phyloP scores from a whole-genome alignment of 2,113 vertebrate genomes.

The Emydura subglobosa region DNA sequence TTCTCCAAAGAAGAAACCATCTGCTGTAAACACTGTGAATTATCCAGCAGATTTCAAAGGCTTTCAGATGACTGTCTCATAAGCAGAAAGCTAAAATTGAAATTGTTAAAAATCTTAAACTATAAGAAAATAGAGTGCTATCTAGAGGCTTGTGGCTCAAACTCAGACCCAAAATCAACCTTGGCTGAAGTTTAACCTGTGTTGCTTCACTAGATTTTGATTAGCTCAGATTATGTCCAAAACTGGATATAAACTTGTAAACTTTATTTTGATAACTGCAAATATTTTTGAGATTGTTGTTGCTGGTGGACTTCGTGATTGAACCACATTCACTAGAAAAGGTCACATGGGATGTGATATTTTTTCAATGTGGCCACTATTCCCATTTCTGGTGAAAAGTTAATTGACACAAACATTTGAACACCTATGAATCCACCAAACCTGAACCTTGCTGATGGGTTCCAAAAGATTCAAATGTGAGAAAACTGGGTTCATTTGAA shows the following conservation, averaged over 20 bases:
- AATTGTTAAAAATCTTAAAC: slow-evolving; percentile 4
- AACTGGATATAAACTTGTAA: fast-evolving
- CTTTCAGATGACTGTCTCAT: slow-evolving; percentile 5
- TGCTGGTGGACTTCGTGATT: not conserved
- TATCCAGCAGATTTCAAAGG: slow-evolving; percentile 34
- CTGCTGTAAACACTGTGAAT: slow-evolving; percentile 37
- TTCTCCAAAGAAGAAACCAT: slow-evolving; percentile 39
- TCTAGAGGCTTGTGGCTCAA: not conserved
- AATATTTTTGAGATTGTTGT: not conserved
- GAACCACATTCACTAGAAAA: not conserved
- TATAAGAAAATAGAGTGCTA: not conserved
- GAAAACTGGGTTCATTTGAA: not conserved
- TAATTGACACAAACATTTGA: not conserved
- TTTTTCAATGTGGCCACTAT: fast-evolving
- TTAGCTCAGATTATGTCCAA: not conserved
- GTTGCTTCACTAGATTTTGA: not conserved
- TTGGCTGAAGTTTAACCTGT: not conserved
- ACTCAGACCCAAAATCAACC: not conserved
- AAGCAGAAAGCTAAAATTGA: slow-evolving; percentile 25
- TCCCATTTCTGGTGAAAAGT: not conserved
- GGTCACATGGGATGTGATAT: not conserved
- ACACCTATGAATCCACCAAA: not conserved
- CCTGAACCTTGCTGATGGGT: not conserved
- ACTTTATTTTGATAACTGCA: not conserved
- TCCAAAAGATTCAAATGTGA: not conserved